Conservation (phyloP, 2,113 vertebrate genomes). For the Ramphastos sulfuratus region DNA sequence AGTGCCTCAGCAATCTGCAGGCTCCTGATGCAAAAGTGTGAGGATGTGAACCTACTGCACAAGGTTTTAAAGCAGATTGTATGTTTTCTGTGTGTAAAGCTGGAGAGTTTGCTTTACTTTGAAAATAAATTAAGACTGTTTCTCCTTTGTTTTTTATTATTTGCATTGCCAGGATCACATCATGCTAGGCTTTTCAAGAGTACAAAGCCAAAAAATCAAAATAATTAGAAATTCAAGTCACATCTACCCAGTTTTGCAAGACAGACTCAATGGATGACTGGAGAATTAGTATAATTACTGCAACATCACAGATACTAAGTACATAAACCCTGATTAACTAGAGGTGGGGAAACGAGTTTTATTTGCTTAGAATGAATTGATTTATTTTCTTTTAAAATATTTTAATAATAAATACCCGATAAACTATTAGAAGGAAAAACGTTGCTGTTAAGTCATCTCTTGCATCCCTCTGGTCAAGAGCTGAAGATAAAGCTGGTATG, state of each 20-base stretch:
- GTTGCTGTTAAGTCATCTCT: neutral
- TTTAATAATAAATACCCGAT: neutral
- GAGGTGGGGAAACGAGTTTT: neutral
- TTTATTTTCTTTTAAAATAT: neutral
- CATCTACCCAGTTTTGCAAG: conserved; percentile 9
- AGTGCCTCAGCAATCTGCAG: neutral
- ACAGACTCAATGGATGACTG: neutral
- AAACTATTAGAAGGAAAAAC: neutral
- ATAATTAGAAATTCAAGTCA: conserved; percentile 19
- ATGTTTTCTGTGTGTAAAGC: neutral
- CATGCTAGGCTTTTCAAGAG: neutral
- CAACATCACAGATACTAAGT: neutral
- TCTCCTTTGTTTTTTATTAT: neutral
- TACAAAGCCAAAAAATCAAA: neutral
- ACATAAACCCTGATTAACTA: conserved; percentile 33
- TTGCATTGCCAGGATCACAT: neutral
- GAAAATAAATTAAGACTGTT: neutral
- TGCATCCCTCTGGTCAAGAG: neutral
- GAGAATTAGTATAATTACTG: conserved; percentile 41
- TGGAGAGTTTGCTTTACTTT: neutral
- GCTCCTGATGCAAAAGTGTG: neutral
- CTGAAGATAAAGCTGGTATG: neutral
- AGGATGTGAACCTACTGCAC: neutral
- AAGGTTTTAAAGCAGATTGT: neutral
- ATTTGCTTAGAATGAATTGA: neutral